Percentiles rank a stretch among this genome's conserved stretches.
These are phyloP conservation scores for Macrotus californicus DNA, from an alignment of 2,113 vertebrate genomes.

Conservation along the genomic window DNA sequence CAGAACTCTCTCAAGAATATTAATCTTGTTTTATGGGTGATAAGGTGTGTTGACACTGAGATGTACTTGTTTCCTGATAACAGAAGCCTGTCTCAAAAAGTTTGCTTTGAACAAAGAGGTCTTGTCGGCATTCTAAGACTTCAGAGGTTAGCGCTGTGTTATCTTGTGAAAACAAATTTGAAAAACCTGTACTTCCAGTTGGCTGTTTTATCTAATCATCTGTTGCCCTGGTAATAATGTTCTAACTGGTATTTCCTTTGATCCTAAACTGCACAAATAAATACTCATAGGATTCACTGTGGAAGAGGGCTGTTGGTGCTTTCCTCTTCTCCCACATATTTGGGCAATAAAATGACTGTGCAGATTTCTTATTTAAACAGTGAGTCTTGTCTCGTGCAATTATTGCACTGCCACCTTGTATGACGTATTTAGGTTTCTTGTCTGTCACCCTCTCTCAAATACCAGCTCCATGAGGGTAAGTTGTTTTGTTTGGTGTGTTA, in stretches of 20 bases:
- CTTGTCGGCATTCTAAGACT: constrained; percentile 45
- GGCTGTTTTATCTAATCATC: constrained; percentile 43
- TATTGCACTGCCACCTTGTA: neutral
- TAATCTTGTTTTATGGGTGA: neutral
- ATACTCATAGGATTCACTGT: constrained; percentile 2
- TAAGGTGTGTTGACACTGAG: constrained; percentile 40
- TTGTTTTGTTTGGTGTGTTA: constrained; percentile 16
- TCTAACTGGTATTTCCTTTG: constrained; percentile 38
- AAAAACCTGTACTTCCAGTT: constrained; percentile 49
- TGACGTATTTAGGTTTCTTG: neutral
- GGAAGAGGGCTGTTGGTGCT: neutral
- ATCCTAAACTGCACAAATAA: constrained; percentile 8
- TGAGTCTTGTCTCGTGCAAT: constrained; percentile 35
- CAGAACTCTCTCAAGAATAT: constrained; percentile 20
- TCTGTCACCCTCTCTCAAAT: neutral
- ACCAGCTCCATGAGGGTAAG: neutral
- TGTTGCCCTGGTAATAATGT: constrained; percentile 40
- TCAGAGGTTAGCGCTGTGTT: neutral
- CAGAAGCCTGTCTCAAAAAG: neutral
- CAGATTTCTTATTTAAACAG: constrained; percentile 46
- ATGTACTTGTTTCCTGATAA: constrained; percentile 35
- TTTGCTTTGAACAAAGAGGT: constrained; percentile 45
- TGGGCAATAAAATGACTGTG: constrained; percentile 42
- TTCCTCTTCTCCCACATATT: constrained; percentile 7
- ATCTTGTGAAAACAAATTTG: constrained; percentile 45